Conservation (phyloP, 2,113 vertebrate species). For the Plecturocebus donacophilus region DNA sequence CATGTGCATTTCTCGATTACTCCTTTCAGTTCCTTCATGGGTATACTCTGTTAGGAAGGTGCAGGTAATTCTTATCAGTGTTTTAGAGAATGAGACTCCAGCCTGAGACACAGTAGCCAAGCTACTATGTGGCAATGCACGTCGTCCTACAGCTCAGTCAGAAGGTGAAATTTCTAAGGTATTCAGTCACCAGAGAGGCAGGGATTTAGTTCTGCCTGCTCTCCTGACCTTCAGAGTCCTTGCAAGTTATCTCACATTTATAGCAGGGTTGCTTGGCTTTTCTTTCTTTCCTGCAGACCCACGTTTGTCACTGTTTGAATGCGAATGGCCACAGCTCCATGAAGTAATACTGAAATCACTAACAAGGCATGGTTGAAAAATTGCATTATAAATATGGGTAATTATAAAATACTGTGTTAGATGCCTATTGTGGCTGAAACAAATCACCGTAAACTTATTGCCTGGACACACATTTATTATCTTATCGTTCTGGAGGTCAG, state of each 20-base stretch:
- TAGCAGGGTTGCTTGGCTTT: rapidly evolving
- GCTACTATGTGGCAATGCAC: rapidly evolving
- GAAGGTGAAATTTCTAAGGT: no score
- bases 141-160: rapidly evolving
- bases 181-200: no score
- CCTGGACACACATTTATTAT: neutral
- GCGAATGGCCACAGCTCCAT: rapidly evolving
- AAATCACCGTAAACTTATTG: neutral
- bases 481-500: neutral
- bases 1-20: rapidly evolving
- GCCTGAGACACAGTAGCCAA: rapidly evolving
- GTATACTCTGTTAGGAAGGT: rapidly evolving
- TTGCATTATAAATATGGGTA: neutral
- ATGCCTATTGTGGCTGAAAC: neutral
- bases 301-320: neutral
- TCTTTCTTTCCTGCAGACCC: neutral
- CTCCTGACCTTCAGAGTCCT: rapidly evolving
- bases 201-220: neutral
- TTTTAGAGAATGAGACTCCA: neutral
- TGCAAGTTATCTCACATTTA: rapidly evolving
- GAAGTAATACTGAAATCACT: neutral
- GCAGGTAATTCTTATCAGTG: rapidly evolving
- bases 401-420: neutral
- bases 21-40: neutral
- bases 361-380: neutral